Evolutionary conservation across 64 coral and sea anemone genomes (phyloP), one percentile per base, ranked within the genome.

Genomic region (Acropora yongei): DNA sequence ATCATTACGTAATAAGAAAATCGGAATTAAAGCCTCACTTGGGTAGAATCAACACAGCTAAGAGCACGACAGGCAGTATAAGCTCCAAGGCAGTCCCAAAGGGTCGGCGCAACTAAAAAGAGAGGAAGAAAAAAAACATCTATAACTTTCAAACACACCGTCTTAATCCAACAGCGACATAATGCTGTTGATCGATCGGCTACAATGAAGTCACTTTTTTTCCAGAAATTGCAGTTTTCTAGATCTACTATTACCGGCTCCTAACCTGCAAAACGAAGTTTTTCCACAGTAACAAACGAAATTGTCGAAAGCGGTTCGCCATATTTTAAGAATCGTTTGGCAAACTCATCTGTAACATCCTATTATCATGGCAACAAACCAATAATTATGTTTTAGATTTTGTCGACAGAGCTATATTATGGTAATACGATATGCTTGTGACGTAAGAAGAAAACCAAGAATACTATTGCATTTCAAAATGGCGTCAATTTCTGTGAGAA

Each of bases 241-340:
- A 10, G 3, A 12, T 67, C 30, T 30, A 30, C 30, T 4, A 0
- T 42, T 12, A n/a, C 5, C 17, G 9, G 13, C 6, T 40, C 20
- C 66, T 79, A 89, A 99, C 97, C 94, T 99, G 97, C 48, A 99
- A 78, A 14, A 99, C 91, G 58, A 99, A 99, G 89, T 99, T 99
- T 58, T 99, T 99, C 97, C 97, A 99, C 43, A 99, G 76, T 9
- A 99, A 76, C 57, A 99, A 76, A 71, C 97, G 94, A 94, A 99
- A 99, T 53, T 99, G 97, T 20, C 94, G 91, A 80, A 99, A 96
- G 16, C 91, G 84, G 78, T 94, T 94, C 20, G 95, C 88, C 95
- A 97, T 97, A 13, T 11, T 63, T 12, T 14, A 3, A 63, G 60
- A 48, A 18, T 45, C 18, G 75, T 18, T 3, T 49, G 44, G 49